Evolutionary conservation across 2,113 vertebrate species (phyloP).

Genomic region (Felis chaus): DNA sequence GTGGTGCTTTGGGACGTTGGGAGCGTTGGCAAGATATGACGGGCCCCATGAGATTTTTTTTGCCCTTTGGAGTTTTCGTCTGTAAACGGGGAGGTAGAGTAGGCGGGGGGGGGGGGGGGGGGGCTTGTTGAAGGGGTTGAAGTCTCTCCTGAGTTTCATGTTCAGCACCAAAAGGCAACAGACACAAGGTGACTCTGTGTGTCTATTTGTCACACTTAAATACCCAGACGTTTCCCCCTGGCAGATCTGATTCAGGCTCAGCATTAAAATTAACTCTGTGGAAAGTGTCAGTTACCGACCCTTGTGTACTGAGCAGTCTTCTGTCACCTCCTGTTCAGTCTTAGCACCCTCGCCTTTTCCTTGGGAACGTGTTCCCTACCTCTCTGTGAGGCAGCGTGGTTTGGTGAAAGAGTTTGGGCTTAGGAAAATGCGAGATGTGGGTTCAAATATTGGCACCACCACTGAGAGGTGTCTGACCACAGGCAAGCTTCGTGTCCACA

Average conservation of each 20-base stretch:
- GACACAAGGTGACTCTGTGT: background rate
- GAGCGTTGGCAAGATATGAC: background rate
- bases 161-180: background rate
- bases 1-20: background rate
- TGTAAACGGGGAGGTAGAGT: too few species aligned
- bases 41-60: background rate
- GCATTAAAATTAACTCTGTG: background rate
- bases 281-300: rapidly evolving
- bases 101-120: background rate
- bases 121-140: background rate
- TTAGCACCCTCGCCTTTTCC: background rate
- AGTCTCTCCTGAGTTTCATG: background rate
- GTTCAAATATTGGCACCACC: background rate
- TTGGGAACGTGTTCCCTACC: background rate
- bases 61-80: background rate
- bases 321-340: background rate
- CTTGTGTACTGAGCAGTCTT: background rate
- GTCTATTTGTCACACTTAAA: background rate
- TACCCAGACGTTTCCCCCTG: background rate
- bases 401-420: background rate
- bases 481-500: background rate
- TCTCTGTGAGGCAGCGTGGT: background rate
- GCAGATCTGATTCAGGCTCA: background rate
- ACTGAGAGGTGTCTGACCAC: background rate
- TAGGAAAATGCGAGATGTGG: background rate